Evolutionary conservation across 2,797 vertebrate species (phyloP), one percentile per base, ranked within the genome.

Genomic region (Amniataba percoides): DNA sequence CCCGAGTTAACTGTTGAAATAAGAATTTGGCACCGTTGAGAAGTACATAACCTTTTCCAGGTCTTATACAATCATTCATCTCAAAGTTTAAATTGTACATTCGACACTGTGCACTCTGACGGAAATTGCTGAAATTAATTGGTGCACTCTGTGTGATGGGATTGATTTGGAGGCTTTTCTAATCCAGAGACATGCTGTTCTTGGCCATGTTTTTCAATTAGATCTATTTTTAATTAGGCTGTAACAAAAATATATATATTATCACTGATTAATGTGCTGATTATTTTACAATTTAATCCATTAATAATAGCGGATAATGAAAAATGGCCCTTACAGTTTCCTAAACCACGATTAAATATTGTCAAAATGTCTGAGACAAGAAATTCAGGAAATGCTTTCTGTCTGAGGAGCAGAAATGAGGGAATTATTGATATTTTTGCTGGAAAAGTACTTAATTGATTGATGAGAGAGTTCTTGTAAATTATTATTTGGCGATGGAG

Each of bases 1-100:
- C 68, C 61, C 76, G 57, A 16, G 57, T 78, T 65, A 57, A 39
- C 52, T 72, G 66, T 23, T 67, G n/a, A n/a, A n/a, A 59, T 71
- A 23, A 77, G 21, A 43, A 73, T 67, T 7, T 70, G 2, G 19
- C 11, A 19, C 23, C 8, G 3, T 6, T 52, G 40, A 74, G 21
- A 73, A 19, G 21, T 14, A 31, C 27, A 53, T 43, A 34, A 51
- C 55, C 19, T 14, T 48, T 68, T 56, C 39, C 3, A 53, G n/a
- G 18, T 51, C 40, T 39, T 61, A 14, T 14, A 48, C 11, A 21
- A 46, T 68, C 66, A 58, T 72, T 78, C 23, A 73, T 55, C 25
- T 57, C 42, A 68, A 58, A 71, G 16, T 63, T 71, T 56, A 18
- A 68, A 42, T 12, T 60, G 8, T 58, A 14, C 8, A 43, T 42